A percentile compares a stretch with the other conserved stretches of the same genome.
These are phyloP conservation scores for Sula dactylatra DNA, from an alignment of 2,113 vertebrate genomes.

Conservation along the genomic window DNA sequence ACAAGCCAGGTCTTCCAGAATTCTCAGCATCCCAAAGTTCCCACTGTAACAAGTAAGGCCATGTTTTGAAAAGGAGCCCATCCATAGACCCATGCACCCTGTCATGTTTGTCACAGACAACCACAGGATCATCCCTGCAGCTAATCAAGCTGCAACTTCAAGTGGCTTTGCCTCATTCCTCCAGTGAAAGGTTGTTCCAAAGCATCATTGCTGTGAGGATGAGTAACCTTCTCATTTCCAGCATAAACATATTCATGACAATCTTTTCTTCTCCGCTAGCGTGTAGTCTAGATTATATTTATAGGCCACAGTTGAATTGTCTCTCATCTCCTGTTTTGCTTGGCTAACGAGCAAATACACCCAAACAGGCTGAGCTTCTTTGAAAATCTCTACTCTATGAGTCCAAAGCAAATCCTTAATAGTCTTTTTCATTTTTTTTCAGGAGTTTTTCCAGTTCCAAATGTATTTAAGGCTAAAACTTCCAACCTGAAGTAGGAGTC, in stretches of 20 bases:
- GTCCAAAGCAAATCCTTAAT: not conserved
- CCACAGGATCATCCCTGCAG: not conserved
- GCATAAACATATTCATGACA: constrained; percentile 5
- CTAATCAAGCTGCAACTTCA: not conserved
- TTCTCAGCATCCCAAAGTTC: not conserved
- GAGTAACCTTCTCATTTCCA: constrained; percentile 51
- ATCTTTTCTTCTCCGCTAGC: not conserved
- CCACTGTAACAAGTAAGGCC: not conserved
- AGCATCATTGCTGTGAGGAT: not conserved
- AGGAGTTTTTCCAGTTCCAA: not conserved
- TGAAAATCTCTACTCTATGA: not conserved
- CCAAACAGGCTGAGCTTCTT: not conserved
- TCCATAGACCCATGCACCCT: not conserved
- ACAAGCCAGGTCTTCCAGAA: not conserved
- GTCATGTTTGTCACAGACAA: not conserved
- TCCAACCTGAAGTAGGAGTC: not conserved
- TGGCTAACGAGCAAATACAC: constrained; percentile 15
- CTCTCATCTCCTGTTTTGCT: constrained; percentile 34
- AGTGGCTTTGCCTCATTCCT: not conserved
- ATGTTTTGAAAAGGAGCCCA: not conserved
- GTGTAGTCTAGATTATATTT: not conserved
- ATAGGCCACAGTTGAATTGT: constrained; percentile 3
- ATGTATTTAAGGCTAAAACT: not conserved
- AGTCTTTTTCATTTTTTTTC: not conserved
- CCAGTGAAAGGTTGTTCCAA: not conserved